Base-by-base conservation (phyloP, 2,888 invertebrate genomes). In the Steinernema hermaphroditum region DNA sequence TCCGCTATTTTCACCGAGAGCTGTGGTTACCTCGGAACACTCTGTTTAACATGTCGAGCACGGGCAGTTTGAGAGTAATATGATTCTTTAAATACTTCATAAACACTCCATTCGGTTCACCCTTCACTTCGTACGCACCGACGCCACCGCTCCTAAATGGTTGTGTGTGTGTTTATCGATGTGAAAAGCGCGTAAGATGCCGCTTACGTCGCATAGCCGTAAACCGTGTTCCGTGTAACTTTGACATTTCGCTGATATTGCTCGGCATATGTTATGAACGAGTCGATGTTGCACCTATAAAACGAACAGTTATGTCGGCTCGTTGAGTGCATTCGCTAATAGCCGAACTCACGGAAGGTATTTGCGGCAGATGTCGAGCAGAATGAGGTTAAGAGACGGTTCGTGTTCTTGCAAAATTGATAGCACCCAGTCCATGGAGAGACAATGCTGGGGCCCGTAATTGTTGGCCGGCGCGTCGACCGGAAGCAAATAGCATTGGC, bases 401-500 rank as follows among this genome's bases (percentile, higher is more conserved):
- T 84, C 79, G 57, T 83, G 82, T 68, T 84, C 81, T 57, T 86
- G 84, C 75, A 88, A 86, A 24, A 85, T 77, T 2, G 79, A 80
- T 43, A 88, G 77, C 4, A 88, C 77, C 83, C 83, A 85, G 73
- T 87, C 85, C 70, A 86, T 85, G n/a, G 86, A 82, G 16, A 84
- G 75, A 71, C 87, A 87, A 24, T 85, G 84, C 16, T 85, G 78
- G 2, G 86, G 87, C 16, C 78, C 77, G 71, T 81, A 81, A 43
- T 80, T 79, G 22, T 82, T 81, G 22, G 74, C 78, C 1, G 86
- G 85, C 16, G 88, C 88, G 76, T 88, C 88, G 2, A 87, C 85
- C 1, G 88, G 88, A 19, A 88, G 84, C n/a, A 88, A 80, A 78
- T 87, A 88, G 69, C 88, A 87, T 74, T 87, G 86, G 22, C 87